Conservation (phyloP, 2,888 invertebrate genomes). For the Drosophila cognata region DNA sequence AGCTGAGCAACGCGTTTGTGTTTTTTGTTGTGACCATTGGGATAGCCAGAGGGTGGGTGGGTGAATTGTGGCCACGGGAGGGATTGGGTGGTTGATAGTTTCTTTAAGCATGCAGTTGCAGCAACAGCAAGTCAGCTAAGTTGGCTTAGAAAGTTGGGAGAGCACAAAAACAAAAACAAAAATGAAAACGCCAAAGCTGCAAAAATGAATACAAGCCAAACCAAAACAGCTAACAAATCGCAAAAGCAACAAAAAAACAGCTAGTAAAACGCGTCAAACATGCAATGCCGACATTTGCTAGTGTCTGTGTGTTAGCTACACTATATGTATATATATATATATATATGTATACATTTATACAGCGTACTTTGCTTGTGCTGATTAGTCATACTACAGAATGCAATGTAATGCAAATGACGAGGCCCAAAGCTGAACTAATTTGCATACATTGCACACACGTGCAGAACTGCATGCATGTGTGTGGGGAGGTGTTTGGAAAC, state of each 20-base stretch:
- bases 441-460: constrained; percentile 55
- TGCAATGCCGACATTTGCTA: constrained; percentile 37
- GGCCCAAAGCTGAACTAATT: constrained; percentile 67
- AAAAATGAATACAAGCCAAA: constrained; percentile 39
- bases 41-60: constrained; percentile 27
- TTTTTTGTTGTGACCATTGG: constrained; percentile 50
- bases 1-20: constrained; percentile 30
- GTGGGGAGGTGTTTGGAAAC: constrained; percentile 52
- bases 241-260: constrained; percentile 24
- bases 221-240: constrained; percentile 45
- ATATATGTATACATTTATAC: constrained; percentile 20
- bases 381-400: constrained; percentile 74
- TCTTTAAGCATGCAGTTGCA: constrained; percentile 32
- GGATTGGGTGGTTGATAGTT: constrained; percentile 13
- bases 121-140: constrained; percentile 19
- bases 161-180: constrained; percentile 24
- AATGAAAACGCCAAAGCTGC: constrained; percentile 33
- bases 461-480: constrained; percentile 35
- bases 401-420: constrained; percentile 44
- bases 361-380: constrained; percentile 32
- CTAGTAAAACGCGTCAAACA: constrained; percentile 54
- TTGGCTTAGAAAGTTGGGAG: constrained; percentile 57
- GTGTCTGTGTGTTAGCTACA: constrained; percentile 1
- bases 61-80: constrained; percentile 13
- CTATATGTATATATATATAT: constrained; percentile 14